Base-by-base conservation (phyloP, 2,113 vertebrate species). In the Isurus oxyrinchus region DNA sequence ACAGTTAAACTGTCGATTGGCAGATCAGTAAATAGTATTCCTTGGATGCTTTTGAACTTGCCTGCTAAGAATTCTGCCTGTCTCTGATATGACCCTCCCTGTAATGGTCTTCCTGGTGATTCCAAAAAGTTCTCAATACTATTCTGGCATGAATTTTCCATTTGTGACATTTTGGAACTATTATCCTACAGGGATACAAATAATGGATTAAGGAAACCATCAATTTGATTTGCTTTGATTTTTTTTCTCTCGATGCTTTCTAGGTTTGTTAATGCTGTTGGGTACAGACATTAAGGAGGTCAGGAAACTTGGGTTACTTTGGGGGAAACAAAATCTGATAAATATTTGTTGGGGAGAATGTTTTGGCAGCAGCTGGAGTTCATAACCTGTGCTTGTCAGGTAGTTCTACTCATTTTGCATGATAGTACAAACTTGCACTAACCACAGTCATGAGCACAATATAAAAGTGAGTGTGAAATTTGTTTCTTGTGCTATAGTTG, bases 401-500 rank as follows among this genome's bases (percentile, higher is more conserved):
- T 57, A 91, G 11, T 86, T 23, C 67, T 69, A 19, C 25, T 25
- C 19, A 23, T 86, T 86, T 81, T 86, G 21, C 40, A 86, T 86
- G 13, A 86, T 6, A 10, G 49, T 49, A 55, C 86, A 55, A 55
- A 55, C 44, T 53, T 88, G 5, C 49, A 88, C 49, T 55, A 55
- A 88, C 21, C 49, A 53, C 49, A 23, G 1, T 88, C 21, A 25
- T 88, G 44, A 55, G 4, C 49, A 88, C 49, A 88, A 13, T 86
- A n/a, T 86, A n/a, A 86, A 86, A n/a, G 81, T 86, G 90, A 63
- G 55, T 94, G 55, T 63, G 90, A 35, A 40, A 40, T 94, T n/a
- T 63, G 35, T 31, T 59, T 63, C 63, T 94, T 94, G 35, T 16
- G 19, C 59, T 63, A n/a, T 59, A 6, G 57, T 59, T 59, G 57